Evolutionary conservation across 2,888 invertebrate genomes (phyloP).

Genomic region (Fragum whitleyi): DNA sequence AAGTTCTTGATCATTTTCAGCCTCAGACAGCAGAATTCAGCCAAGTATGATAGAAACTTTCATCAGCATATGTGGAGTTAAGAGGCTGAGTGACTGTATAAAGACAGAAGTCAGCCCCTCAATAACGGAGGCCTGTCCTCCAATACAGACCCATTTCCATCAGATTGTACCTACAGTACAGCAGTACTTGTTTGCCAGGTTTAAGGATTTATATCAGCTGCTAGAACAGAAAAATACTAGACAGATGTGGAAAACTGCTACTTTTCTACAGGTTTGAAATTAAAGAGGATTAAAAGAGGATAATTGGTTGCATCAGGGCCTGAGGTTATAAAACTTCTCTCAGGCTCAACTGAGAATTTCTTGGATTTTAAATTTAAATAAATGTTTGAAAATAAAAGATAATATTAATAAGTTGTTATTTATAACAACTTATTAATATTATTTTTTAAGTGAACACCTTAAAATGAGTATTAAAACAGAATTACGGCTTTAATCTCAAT

Average conservation of each 20-base stretch:
- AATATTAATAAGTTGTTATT: too few species aligned
- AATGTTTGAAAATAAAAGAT: too few species aligned
- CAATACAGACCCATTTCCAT: slow-evolving; percentile 72
- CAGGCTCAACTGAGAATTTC: too few species aligned
- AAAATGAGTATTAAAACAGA: too few species aligned
- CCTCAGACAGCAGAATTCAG: slow-evolving; percentile 15
- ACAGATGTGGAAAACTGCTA: slow-evolving; percentile 65
- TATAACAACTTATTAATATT: too few species aligned
- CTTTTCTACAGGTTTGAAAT: slow-evolving; percentile 73
- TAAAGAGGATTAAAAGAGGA: too few species aligned
- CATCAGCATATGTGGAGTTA: slow-evolving; percentile 68
- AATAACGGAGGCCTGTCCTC: slow-evolving; percentile 73
- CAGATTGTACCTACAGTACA: slow-evolving; percentile 78
- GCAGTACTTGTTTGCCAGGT: slow-evolving; percentile 70
- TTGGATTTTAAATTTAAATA: too few species aligned
- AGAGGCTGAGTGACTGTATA: slow-evolving; percentile 74
- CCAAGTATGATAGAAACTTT: slow-evolving; percentile 55
- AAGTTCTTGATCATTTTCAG: too few species aligned
- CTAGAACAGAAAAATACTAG: slow-evolving; percentile 65
- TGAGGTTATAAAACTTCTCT: too few species aligned
- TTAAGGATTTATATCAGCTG: slow-evolving; percentile 69
- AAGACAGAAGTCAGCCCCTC: slow-evolving; percentile 68
- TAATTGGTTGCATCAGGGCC: too few species aligned
- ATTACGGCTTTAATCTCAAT: too few species aligned
- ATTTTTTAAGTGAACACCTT: too few species aligned